A percentile compares a stretch with the other conserved stretches of the same genome.
Conservation (phyloP, 2,113 vertebrate genomes). For the Ornithorhynchus anatinus region DNA sequence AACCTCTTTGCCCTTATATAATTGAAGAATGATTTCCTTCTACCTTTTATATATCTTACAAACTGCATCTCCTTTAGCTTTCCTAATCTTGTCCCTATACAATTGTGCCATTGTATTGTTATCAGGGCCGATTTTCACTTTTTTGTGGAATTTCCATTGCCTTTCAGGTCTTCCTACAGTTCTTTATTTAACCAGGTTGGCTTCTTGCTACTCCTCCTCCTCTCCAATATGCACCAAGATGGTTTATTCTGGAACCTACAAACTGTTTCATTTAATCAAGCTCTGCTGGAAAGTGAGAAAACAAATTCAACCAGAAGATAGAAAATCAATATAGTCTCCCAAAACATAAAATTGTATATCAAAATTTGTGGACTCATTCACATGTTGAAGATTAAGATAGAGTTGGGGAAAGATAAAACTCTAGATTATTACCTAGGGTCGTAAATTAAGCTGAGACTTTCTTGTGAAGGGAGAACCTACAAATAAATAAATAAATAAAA, state of each 20-base stretch:
- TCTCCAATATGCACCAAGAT: background rate
- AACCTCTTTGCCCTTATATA: background rate
- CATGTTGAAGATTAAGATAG: background rate
- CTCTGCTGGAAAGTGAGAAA: background rate
- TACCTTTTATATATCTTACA: too few relatives aligned
- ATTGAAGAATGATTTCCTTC: too few relatives aligned
- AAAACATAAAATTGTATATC: conserved; percentile 38
- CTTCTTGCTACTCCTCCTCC: background rate
- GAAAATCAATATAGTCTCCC: conserved; percentile 22
- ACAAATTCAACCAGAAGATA: background rate
- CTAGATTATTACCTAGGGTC: background rate
- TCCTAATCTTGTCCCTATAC: too few relatives aligned
- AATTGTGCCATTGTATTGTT: too few relatives aligned
- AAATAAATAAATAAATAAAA: background rate
- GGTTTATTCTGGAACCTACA: background rate
- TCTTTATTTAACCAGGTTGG: background rate
- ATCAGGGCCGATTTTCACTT: background rate
- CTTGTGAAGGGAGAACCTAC: background rate
- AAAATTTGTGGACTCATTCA: conserved; percentile 45
- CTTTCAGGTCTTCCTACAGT: background rate
- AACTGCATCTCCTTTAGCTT: too few relatives aligned
- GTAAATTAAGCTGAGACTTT: background rate
- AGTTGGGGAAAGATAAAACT: background rate
- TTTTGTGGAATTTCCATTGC: background rate
- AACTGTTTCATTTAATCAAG: background rate